Evolutionary conservation across 1,140 invertebrate species (phyloP), one percentile per base, ranked within the genome.

Genomic region (Drosophila fuyamai): DNA sequence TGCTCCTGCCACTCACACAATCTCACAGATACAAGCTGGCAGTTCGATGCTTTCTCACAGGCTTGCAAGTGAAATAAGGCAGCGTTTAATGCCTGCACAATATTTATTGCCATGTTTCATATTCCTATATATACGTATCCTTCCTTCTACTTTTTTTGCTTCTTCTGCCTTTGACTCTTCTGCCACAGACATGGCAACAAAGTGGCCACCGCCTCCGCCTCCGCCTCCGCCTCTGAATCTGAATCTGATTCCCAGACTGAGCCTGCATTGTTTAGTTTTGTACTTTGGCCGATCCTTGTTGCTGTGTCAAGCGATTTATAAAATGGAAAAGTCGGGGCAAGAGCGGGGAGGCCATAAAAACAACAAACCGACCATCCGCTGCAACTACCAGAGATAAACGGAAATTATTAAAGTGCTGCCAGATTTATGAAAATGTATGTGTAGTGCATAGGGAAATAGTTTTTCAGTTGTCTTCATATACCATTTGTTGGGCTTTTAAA

Each of bases 81-180:
- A 88, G 79, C 84, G 80, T 89, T 88, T 88, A 88, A 90, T 88
- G 84, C 84, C 84, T 88, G 84, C 84, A 88, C 80, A 88, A 88
- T 88, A 88, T 88, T 88, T 88, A 88, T 88, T 88, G 85, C 84
- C 84, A 88, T 89, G 80, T 89, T 88, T 88, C 84, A 88, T 88
- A 88, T 88, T 88, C 80, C 35, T 51, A 35, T 58, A 48, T 67
- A 53, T 76, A 57, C 46, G 27, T 32, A 62, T 18, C 51, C 67
- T n/a, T 9, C 27, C 48, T 32, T 35, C 12, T 46, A 16, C 6
- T 2, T 9, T 12, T 43, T 14, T 29, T 23, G 3, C 3, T 12
- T 14, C 5, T 43, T 6, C 4, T 8, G 53, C 65, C 53, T 66
- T 78, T 70, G 36, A 55, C 35, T 82, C 68, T 77, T 60, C 73